Percentiles rank a stretch among this genome's conserved stretches.
Conservation (phyloP, 2,797 vertebrate genomes). For the Propithecus deckenii region DNA sequence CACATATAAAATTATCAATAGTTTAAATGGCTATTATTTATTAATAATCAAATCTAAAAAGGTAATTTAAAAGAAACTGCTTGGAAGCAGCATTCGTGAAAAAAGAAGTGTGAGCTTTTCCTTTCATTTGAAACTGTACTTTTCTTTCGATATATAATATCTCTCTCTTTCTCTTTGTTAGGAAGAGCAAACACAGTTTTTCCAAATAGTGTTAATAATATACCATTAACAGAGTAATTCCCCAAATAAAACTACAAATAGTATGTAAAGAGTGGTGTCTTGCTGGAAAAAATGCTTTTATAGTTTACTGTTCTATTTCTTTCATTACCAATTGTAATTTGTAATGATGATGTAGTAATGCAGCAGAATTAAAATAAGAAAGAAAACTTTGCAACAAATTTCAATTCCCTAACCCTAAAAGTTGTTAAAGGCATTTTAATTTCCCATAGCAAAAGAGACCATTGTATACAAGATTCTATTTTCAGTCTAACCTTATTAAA, state of each 20-base stretch:
- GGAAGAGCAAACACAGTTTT: conserved; percentile 58
- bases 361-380: conserved; percentile 67
- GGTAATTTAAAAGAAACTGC: background rate
- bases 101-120: background rate
- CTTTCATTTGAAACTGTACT: conserved; percentile 17
- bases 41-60: background rate
- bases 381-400: conserved; percentile 64
- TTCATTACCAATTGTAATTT: conserved; percentile 77
- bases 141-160: conserved; percentile 16
- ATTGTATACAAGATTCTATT: conserved; percentile 75
- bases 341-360: conserved; percentile 73
- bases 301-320: conserved; percentile 64
- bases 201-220: conserved; percentile 71
- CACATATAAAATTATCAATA: background rate
- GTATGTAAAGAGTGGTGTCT: conserved; percentile 56
- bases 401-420: conserved; percentile 75
- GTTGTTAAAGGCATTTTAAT: conserved; percentile 78
- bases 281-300: conserved; percentile 59
- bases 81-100: background rate
- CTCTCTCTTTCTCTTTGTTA: conserved; percentile 58
- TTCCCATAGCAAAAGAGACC: conserved; percentile 71
- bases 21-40: background rate
- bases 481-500: conserved; percentile 81
- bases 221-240: conserved; percentile 70
- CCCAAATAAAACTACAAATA: conserved; percentile 66